phyloP scores from a whole-genome alignment of 2,113 vertebrate genomes.

The Macaca mulatta region DNA sequence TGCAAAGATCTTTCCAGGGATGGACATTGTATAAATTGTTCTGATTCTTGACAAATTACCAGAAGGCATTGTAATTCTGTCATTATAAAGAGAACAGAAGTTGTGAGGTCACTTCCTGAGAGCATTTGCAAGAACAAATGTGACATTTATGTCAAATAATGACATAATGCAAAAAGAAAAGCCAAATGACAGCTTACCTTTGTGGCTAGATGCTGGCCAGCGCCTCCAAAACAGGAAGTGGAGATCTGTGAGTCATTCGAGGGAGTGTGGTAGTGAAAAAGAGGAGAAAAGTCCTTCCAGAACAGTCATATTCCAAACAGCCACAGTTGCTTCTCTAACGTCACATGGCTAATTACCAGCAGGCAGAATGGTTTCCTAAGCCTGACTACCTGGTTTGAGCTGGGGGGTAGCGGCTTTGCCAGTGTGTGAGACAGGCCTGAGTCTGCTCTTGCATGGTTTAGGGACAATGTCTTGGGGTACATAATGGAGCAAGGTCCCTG shows the following conservation, averaged over 20 bases:
- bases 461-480: not conserved
- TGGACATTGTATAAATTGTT: not conserved
- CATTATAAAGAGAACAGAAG: slow-evolving; percentile 15
- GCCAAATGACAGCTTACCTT: slow-evolving; percentile 14
- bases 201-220: not conserved
- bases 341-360: not conserved
- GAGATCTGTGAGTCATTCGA: slow-evolving; percentile 54
- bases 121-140: slow-evolving; percentile 20
- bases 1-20: slow-evolving; percentile 15
- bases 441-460: not conserved
- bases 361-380: not conserved
- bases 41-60: slow-evolving; percentile 2
- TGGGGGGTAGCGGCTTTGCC: not conserved
- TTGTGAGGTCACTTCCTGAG: not conserved
- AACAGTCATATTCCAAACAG: not conserved
- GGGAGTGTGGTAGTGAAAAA: not conserved
- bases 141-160: slow-evolving; percentile 36
- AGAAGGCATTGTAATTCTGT: slow-evolving; percentile 24
- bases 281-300: not conserved
- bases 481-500: not conserved
- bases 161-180: slow-evolving; percentile 30
- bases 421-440: not conserved
- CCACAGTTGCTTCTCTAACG: not conserved
- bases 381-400: not conserved
- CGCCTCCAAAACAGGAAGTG: slow-evolving; percentile 66